Base-by-base conservation (phyloP, 37 sponge, comb jelly and placozoan species). In the Crambe crambe region DNA sequence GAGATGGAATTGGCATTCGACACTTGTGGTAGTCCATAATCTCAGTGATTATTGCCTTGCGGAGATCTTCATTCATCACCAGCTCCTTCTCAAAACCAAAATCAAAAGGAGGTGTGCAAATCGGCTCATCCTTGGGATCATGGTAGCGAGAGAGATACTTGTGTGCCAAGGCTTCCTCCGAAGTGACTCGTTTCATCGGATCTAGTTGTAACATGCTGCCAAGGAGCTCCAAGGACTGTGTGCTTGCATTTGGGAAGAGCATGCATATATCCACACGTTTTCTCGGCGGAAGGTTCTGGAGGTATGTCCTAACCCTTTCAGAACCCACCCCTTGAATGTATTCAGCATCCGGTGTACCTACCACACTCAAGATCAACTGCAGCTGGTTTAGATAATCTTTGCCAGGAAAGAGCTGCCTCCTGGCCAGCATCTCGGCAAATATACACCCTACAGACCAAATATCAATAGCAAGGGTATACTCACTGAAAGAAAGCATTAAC, bases 401-500 rank as follows among this genome's bases (percentile, higher is more conserved):
- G 0, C 96, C 96, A 10, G 96, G 96, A 54, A 95, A 95, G 17
- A 95, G 74, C 43, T 92, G 94, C 58, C 89, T 74, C 18, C 96
- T 56, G 23, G 83, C 94, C 10, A 95, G 71, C 93, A 95, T 88
- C 77, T 95, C 95, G 22, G 89, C 95, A 74, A 91, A 88, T 36
- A 95, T 91, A 58, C 95, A 95, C 57, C 95, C 95, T 18, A 91
- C 89, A 0, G 95, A 95, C 96, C 96, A 95, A 71, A 95, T 77
- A 56, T 95, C 96, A 25, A 95, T 88, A 42, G 96, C 64, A 42
- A 63, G 80, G 18, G 89, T 94, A 87, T 97, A 97, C 56, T 86
- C 89, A 67, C 74, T 86, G 62, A 89, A 68, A 4, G 87, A 86
- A 43, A 97, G 87, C 97, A 97, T 97, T 32, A 97, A 67, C 72